Conservation (phyloP, 2,888 invertebrate species). For the Catocala fraxini region DNA sequence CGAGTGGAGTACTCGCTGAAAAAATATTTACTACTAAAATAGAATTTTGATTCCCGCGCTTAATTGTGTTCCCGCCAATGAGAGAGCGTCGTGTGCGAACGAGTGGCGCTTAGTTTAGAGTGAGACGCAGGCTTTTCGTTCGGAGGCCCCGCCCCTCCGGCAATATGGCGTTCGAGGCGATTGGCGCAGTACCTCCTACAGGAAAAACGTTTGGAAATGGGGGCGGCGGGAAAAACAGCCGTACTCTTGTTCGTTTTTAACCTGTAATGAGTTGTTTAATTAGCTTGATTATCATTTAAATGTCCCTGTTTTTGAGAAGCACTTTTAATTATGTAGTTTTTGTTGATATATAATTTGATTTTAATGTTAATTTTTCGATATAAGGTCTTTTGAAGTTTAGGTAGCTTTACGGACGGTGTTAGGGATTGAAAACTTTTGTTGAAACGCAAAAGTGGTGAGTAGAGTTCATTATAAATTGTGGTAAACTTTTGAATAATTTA, state of each 20-base stretch:
- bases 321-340: neutral
- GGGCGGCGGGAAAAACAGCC: constrained; percentile 58
- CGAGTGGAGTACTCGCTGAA: constrained; percentile 71
- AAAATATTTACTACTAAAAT: constrained; percentile 86
- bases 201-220: constrained; percentile 75
- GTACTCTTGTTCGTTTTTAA: constrained; percentile 25
- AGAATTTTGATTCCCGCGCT: constrained; percentile 86
- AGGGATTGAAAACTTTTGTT: too few species aligned
- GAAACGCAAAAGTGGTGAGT: too few species aligned
- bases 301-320: constrained; percentile 22
- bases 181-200: constrained; percentile 86
- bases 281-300: constrained; percentile 43
- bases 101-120: constrained; percentile 64
- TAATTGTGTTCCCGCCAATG: constrained; percentile 85
- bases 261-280: constrained; percentile 41
- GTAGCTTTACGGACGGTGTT: neutral
- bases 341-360: neutral
- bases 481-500: too few species aligned
- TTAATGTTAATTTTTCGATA: neutral
- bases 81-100: constrained; percentile 72
- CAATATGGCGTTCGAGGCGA: constrained; percentile 90
- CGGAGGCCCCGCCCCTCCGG: constrained; percentile 87
- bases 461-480: too few species aligned
- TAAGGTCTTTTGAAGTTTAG: neutral
- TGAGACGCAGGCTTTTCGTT: constrained; percentile 65